Conservation (phyloP, 53 echinoderm and acorn worm species). For the Zoroaster sp. region DNA sequence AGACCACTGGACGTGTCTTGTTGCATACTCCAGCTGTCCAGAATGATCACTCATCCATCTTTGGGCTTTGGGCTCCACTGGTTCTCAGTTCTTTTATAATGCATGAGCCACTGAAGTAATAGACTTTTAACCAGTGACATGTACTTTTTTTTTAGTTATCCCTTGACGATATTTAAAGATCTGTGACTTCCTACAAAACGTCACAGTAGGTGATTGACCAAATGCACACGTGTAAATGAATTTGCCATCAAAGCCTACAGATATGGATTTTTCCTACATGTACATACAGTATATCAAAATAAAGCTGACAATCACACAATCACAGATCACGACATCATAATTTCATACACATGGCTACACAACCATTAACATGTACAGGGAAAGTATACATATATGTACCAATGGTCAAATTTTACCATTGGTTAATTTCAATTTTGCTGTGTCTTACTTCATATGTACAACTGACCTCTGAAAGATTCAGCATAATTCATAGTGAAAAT, state of each 20-base stretch:
- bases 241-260: background rate
- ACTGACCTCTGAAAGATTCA: too few relatives aligned
- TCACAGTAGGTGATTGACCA: background rate
- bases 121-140: background rate
- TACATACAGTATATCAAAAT: too few relatives aligned
- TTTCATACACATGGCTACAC: too few relatives aligned
- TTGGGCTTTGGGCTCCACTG: slow-evolving; percentile 4
- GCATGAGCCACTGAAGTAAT: background rate
- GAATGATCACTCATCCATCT: slow-evolving; percentile 35
- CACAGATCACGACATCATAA: too few relatives aligned
- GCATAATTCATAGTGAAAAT: too few relatives aligned
- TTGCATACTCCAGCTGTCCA: slow-evolving; percentile 54
- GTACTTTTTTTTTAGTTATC: background rate
- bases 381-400: too few relatives aligned
- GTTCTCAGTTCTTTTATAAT: background rate
- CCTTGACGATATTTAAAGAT: background rate
- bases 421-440: too few relatives aligned
- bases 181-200: background rate
- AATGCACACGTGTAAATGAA: background rate
- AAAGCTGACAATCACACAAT: too few relatives aligned
- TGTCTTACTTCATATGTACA: too few relatives aligned
- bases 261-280: background rate
- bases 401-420: too few relatives aligned
- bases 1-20: slow-evolving; percentile 31
- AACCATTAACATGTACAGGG: too few relatives aligned